Evolutionary conservation across 1,140 invertebrate species (phyloP).

Genomic region (Drosophila repletoides): DNA sequence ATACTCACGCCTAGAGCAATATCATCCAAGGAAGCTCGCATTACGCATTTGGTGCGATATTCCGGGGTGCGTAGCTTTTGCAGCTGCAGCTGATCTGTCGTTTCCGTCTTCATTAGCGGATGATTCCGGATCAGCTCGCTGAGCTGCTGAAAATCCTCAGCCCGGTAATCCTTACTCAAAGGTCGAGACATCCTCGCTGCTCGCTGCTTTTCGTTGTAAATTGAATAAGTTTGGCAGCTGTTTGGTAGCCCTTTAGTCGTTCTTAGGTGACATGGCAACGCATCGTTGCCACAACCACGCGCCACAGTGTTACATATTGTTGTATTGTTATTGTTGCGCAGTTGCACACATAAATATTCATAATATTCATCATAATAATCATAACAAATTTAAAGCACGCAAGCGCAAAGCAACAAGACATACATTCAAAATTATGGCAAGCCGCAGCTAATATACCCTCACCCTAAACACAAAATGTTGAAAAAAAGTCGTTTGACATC

Average conservation of each 20-base stretch:
- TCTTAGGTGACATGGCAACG: constrained; percentile 18
- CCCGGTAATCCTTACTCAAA: constrained; percentile 58
- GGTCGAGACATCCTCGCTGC: constrained; percentile 33
- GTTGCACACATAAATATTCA: constrained; percentile 61
- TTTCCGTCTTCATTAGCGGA: constrained; percentile 46
- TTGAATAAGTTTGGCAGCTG: not conserved
- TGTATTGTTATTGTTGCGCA: too few relatives aligned
- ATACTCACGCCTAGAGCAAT: constrained; percentile 65
- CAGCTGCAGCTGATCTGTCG: constrained; percentile 34
- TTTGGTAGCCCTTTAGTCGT: not conserved
- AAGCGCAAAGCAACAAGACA: constrained; percentile 33
- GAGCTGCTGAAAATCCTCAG: constrained; percentile 57
- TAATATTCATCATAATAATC: too few relatives aligned
- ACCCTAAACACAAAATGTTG: not conserved
- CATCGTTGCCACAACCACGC: constrained; percentile 27
- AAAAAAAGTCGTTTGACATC: not conserved
- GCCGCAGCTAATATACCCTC: not conserved
- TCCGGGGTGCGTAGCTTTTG: constrained; percentile 58
- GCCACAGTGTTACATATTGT: constrained; percentile 36
- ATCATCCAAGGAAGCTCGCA: constrained; percentile 67
- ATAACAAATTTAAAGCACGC: constrained; percentile 31
- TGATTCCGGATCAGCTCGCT: constrained; percentile 48
- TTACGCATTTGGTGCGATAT: constrained; percentile 71
- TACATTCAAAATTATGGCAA: not conserved
- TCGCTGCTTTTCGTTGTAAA: not conserved